Conservation (phyloP, 1,140 invertebrate species). For the Papilio dardanus region DNA sequence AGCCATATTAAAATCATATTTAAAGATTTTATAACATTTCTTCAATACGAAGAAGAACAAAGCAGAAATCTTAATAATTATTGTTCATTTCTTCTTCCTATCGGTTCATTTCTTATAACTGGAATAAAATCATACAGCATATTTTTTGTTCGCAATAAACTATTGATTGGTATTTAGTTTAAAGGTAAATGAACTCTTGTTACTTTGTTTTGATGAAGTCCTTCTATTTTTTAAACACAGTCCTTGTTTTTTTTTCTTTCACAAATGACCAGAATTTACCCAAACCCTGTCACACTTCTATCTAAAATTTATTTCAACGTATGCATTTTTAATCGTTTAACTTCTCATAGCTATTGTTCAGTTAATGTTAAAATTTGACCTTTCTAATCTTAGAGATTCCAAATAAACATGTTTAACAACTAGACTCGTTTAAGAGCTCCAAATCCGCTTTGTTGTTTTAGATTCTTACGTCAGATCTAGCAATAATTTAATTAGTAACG, state of each 20-base stretch:
- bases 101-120: not conserved
- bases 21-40: not conserved
- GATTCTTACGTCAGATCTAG: too few species aligned
- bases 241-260: not conserved
- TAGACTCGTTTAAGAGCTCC: too few species aligned
- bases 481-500: too few species aligned
- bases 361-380: not conserved
- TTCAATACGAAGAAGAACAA: too few species aligned
- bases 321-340: not conserved
- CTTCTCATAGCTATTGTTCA: not conserved
- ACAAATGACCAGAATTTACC: not conserved
- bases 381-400: not conserved
- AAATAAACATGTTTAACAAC: too few species aligned
- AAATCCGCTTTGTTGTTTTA: too few species aligned
- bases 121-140: not conserved
- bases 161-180: not conserved
- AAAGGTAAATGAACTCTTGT: not conserved
- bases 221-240: not conserved
- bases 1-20: not conserved
- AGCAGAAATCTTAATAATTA: not conserved
- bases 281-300: not conserved
- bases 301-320: not conserved
- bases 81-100: not conserved
- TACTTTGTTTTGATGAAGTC: not conserved
- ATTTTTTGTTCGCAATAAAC: not conserved